phyloP scores from a whole-genome alignment of 1,140 invertebrate genomes.

The Hestina assimilis region DNA sequence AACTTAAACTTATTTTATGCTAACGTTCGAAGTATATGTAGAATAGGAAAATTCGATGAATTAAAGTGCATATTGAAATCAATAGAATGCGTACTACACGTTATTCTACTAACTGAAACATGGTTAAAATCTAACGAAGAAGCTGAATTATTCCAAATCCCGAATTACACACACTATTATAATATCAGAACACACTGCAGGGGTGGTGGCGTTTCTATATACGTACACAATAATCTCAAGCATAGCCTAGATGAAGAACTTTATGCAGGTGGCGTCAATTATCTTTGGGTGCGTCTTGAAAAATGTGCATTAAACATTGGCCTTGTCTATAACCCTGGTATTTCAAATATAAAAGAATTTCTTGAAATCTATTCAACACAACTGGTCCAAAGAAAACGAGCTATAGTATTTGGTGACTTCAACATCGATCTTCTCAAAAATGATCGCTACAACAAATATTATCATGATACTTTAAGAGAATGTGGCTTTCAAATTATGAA shows the following conservation, averaged over 20 bases:
- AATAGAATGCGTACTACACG: background rate
- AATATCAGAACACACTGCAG: background rate
- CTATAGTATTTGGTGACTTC: conserved; percentile 7
- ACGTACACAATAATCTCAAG: background rate
- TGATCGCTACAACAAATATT: background rate
- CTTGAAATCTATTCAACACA: background rate
- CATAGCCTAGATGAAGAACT: background rate
- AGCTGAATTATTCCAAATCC: background rate
- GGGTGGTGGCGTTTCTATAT: conserved; percentile 4
- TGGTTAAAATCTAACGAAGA: conserved; percentile 3
- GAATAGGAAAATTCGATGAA: conserved; percentile 11
- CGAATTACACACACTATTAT: background rate
- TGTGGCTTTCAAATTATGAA: conserved; percentile 1
- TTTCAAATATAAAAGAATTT: too few species aligned
- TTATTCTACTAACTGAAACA: conserved; percentile 4
- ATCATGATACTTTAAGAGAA: background rate
- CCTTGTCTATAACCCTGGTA: background rate
- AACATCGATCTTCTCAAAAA: conserved; percentile 5
- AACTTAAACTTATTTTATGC: conserved; percentile 6
- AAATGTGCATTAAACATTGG: background rate
- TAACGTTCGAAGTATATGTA: conserved; percentile 1
- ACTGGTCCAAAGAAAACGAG: background rate
- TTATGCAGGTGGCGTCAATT: background rate
- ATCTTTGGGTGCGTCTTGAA: background rate
- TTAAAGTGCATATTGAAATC: conserved; percentile 3